Conservation (phyloP, 2,888 invertebrate species). For the Acanthosepion esculentum region DNA sequence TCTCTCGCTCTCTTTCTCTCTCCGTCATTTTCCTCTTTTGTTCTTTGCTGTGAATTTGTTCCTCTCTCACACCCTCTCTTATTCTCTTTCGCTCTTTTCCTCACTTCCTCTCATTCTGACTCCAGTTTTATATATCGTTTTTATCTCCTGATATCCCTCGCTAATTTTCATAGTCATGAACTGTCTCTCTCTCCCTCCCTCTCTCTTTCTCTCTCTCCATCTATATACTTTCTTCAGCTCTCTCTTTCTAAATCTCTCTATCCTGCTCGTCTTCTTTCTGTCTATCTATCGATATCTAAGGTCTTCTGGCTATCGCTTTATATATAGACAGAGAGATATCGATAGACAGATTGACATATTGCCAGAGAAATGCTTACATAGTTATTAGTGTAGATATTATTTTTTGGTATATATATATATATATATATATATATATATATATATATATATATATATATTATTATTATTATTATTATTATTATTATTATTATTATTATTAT, state of each 20-base stretch:
- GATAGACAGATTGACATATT: too few species aligned
- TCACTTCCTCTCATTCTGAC: rapidly evolving
- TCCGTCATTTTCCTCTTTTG: neutral
- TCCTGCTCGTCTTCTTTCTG: too few species aligned
- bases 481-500: too few species aligned
- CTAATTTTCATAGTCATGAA: neutral
- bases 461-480: too few species aligned
- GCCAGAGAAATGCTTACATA: too few species aligned
- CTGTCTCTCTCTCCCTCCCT: too few species aligned
- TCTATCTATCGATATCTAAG: too few species aligned
- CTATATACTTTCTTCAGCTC: neutral
- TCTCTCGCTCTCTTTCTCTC: neutral
- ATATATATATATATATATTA: too few species aligned
- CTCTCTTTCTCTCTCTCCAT: neutral
- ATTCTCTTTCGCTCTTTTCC: neutral
- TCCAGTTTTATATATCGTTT: neutral
- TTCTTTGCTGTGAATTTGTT: neutral
- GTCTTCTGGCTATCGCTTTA: neutral
- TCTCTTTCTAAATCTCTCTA: neutral
- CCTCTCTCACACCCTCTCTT: neutral
- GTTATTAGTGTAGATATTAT: too few species aligned
- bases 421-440: too few species aligned
- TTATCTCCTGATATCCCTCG: neutral
- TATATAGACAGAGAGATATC: neutral
- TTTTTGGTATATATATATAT: too few species aligned